phyloP scores from a whole-genome alignment of 2,888 invertebrate genomes.

The Brachyptera putata region DNA sequence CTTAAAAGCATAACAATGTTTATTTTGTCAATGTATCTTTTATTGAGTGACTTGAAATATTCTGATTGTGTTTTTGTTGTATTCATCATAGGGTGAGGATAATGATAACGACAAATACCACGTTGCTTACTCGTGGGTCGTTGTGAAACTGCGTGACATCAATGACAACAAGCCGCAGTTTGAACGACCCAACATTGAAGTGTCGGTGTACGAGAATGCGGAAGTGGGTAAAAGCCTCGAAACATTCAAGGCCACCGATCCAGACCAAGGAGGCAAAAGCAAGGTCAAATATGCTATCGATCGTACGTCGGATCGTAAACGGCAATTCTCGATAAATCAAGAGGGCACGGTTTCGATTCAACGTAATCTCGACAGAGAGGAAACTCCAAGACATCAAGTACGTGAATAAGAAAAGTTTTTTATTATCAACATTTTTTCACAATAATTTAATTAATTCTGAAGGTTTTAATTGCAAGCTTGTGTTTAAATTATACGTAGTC shows the following conservation, averaged over 20 bases:
- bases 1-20: no score
- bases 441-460: not conserved
- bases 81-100: constrained; percentile 70
- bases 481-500: no score
- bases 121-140: constrained; percentile 93
- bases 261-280: constrained; percentile 91
- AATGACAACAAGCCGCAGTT: constrained; percentile 97
- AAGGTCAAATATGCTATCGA: constrained; percentile 55
- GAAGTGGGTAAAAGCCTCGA: constrained; percentile 86
- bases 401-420: constrained; percentile 14
- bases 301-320: constrained; percentile 49
- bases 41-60: no score
- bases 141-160: constrained; percentile 86
- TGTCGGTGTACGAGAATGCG: constrained; percentile 87
- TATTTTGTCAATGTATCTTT: no score
- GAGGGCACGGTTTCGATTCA: constrained; percentile 90
- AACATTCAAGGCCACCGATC: constrained; percentile 92
- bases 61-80: constrained; percentile 2
- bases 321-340: constrained; percentile 51
- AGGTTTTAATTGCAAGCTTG: no score
- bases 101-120: constrained; percentile 96
- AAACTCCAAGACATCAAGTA: constrained; percentile 86
- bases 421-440: not conserved
- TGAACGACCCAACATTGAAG: constrained; percentile 89
- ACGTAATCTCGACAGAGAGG: constrained; percentile 86